These are phyloP conservation scores for Falco columbarius DNA, from an alignment of 2,797 vertebrate species.

Conservation along the genomic window DNA sequence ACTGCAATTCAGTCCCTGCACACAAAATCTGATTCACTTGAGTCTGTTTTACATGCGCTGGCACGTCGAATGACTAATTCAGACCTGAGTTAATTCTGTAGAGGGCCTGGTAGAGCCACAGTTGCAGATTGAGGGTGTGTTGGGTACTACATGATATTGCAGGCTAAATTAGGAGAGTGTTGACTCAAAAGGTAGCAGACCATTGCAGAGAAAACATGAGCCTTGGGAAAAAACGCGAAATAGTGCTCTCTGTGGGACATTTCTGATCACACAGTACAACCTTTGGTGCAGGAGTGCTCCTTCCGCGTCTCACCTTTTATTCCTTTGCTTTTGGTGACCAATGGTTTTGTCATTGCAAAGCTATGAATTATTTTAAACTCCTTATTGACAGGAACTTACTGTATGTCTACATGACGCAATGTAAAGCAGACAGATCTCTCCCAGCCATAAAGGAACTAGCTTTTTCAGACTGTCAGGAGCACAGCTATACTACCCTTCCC, in stretches of 20 bases:
- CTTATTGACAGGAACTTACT: background rate
- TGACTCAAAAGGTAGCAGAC: constrained; percentile 4
- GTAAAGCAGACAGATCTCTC: background rate
- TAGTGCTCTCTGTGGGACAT: background rate
- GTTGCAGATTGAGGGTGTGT: background rate
- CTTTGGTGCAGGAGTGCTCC: background rate
- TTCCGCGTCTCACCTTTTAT: background rate
- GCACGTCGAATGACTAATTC: constrained; percentile 13
- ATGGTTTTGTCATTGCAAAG: background rate
- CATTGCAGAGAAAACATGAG: background rate
- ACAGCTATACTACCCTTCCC: background rate
- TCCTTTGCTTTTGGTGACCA: background rate
- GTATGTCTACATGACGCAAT: background rate
- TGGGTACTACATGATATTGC: background rate
- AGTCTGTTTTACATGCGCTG: constrained; percentile 15
- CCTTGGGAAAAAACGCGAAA: background rate
- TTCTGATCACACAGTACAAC: background rate
- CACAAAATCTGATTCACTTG: constrained; percentile 9
- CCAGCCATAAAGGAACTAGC: background rate
- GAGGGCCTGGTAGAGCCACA: constrained; percentile 15
- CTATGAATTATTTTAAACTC: background rate
- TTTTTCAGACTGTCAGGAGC: background rate
- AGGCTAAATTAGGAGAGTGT: background rate
- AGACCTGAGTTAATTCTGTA: constrained; percentile 31
- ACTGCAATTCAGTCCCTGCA: background rate